Percentiles rank a stretch among this genome's conserved stretches.
Conservation (phyloP, 2,113 vertebrate genomes). For the Cervus canadensis region DNA sequence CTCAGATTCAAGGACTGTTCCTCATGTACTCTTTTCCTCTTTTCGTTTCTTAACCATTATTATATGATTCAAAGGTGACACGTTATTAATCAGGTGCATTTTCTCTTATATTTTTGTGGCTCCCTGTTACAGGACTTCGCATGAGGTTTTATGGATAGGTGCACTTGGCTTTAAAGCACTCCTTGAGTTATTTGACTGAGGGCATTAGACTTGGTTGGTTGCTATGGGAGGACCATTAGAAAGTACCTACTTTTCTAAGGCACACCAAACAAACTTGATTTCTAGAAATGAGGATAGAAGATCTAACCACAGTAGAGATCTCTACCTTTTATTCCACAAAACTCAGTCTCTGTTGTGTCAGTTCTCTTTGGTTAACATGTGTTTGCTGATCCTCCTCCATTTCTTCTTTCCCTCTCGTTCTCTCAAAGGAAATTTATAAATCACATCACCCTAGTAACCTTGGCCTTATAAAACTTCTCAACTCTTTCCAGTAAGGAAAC, state of each 20-base stretch:
- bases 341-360: background rate
- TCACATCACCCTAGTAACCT: background rate
- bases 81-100: background rate
- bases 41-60: background rate
- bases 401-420: background rate
- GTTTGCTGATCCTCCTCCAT: background rate
- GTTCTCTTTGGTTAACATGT: background rate
- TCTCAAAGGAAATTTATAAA: constrained; percentile 31
- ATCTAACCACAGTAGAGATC: background rate
- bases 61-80: background rate
- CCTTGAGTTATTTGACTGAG: background rate
- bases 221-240: background rate
- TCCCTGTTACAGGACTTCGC: background rate
- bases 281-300: background rate
- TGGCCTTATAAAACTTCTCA: constrained; percentile 31
- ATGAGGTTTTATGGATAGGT: background rate
- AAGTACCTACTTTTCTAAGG: background rate
- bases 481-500: constrained; percentile 11
- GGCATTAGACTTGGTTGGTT: background rate
- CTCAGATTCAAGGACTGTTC: background rate
- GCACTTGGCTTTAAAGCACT: background rate
- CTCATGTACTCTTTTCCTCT: background rate
- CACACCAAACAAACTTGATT: background rate
- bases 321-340: background rate
- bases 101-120: constrained; percentile 15